Evolutionary conservation across 2,888 invertebrate species (phyloP), one percentile per base, ranked within the genome.

Genomic region (Tetrapedia diversipes): DNA sequence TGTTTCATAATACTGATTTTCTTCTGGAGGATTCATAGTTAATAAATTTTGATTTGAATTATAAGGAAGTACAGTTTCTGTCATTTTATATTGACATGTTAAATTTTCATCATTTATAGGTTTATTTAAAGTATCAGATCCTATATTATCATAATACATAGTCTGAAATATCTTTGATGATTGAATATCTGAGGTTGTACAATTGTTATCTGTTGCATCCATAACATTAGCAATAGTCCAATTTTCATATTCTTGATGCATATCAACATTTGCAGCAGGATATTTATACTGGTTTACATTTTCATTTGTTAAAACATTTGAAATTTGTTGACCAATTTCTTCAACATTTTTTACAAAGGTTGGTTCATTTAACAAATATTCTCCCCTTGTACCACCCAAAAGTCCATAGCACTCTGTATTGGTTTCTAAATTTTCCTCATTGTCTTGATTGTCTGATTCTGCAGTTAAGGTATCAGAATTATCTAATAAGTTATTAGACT

Each of bases 401-500:
- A 86, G 34, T 22, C 80, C 73, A 37, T 84, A 88, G 37, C 85
- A 86, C 4, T 84, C 82, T 22, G 80, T 34, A 8, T 83, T 76
- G 27, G 57, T 81, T 0, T 79, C 81, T 7, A 83, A 45, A 27
- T 84, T 82, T 14, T 87, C 84, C 16, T 89, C 89, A 14, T 87
- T 87, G 4, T 83, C 87, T 39, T 86, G 83, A 16, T 73, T 86
- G 3, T 91, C 90, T 0, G 91, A 91, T 43, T 90, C 89, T 1
- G 91, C 91, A 0, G 91, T 89, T 37, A 91, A 69, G 0, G 91
- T 91, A 41, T 91, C 91, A 0, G 91, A 91, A 81, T 90, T 89
- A 49, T 91, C 89, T 32, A 89, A 56, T 3, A 86, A 45, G 37
- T 87, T 85, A 53, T 83, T 81, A 8, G 79, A 61, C 7, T 84